Evolutionary conservation across 2,888 invertebrate genomes (phyloP).

Genomic region (Rhagium mordax): DNA sequence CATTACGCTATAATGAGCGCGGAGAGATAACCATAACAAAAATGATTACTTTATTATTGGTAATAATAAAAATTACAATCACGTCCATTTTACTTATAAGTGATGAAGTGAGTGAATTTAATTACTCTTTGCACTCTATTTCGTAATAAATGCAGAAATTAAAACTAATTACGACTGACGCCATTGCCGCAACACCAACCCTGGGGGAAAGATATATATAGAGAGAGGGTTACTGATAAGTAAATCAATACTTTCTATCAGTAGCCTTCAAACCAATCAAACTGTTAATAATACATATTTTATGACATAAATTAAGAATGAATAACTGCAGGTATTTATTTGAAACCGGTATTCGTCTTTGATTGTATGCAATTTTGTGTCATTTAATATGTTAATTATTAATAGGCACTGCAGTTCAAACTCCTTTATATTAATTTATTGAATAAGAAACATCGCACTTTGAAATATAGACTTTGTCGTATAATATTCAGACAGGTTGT

Average conservation of each 20-base stretch:
- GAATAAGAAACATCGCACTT: too few species aligned
- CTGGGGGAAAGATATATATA: neutral
- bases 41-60: neutral
- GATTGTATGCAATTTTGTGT: too few species aligned
- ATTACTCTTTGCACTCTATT: conserved; percentile 10
- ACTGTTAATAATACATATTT: neutral
- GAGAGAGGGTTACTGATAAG: neutral
- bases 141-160: neutral
- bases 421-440: too few species aligned
- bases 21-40: too few species aligned
- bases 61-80: neutral
- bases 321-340: too few species aligned
- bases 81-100: neutral
- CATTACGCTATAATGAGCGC: too few species aligned
- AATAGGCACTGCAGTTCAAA: too few species aligned
- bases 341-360: too few species aligned
- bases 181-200: neutral
- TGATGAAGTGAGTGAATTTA: neutral
- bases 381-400: too few species aligned
- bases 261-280: neutral
- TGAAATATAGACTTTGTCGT: too few species aligned
- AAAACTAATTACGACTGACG: conserved; percentile 1
- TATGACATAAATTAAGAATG: neutral
- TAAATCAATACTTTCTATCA: conserved; percentile 11
- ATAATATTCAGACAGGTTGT: too few species aligned